Conservation (phyloP, 1,140 invertebrate genomes). For the Dendrolimus punctatus region DNA sequence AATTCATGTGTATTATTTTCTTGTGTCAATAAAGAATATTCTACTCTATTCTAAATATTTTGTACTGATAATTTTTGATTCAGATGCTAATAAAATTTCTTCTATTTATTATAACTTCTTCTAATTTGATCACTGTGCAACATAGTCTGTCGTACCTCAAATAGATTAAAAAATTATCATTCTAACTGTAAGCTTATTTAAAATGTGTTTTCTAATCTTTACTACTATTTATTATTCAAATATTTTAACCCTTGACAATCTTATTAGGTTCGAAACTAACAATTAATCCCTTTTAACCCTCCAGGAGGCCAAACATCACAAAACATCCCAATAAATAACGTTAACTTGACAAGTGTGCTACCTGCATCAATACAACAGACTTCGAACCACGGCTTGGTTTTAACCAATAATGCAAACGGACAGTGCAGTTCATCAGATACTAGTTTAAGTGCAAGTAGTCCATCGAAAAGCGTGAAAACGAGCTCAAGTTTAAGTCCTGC, state of each 20-base stretch:
- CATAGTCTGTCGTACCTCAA: no score
- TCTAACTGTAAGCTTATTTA: no score
- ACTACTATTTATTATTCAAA: conserved; percentile 1
- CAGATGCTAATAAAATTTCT: no score
- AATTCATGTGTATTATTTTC: no score
- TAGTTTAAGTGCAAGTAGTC: conserved; percentile 80
- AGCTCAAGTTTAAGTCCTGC: conserved; percentile 87
- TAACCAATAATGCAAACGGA: conserved; percentile 56
- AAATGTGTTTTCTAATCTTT: neutral
- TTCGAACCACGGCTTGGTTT: conserved; percentile 49
- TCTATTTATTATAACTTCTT: no score
- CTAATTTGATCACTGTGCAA: no score
- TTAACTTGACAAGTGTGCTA: conserved; percentile 39
- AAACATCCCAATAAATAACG: conserved; percentile 50
- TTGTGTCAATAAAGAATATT: no score
- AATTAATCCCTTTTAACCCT: neutral
- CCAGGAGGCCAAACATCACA: conserved; percentile 44
- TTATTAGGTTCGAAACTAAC: no score
- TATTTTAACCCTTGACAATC: neutral
- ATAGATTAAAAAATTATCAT: no score
- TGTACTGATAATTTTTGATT: no score
- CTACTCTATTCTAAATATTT: no score
- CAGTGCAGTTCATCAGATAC: conserved; percentile 68
- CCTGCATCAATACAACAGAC: conserved; percentile 50
- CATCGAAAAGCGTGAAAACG: conserved; percentile 88